Conservation (phyloP, 2,113 vertebrate genomes). For the Pomatorhinus ruficollis region DNA sequence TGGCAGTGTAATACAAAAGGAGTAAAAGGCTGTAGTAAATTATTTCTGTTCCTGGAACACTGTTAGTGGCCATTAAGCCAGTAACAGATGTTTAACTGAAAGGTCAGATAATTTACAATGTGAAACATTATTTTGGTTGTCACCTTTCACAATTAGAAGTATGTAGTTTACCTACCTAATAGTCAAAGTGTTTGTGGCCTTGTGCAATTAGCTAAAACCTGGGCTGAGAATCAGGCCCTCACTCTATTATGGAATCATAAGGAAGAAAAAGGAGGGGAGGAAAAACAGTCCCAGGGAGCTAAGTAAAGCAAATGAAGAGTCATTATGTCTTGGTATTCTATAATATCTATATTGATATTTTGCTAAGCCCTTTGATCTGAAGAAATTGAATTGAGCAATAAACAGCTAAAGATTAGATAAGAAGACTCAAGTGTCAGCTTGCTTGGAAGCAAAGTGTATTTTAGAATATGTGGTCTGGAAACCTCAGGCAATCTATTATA, state of each 20-base stretch:
- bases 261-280: not conserved
- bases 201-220: not conserved
- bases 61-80: not conserved
- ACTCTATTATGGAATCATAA: not conserved
- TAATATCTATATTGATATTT: not conserved
- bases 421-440: not conserved
- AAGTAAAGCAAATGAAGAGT: not conserved
- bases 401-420: not conserved
- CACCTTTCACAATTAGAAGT: not conserved
- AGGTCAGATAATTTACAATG: slow-evolving; percentile 18
- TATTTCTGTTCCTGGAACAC: not conserved
- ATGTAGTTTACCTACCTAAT: not conserved
- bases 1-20: not conserved
- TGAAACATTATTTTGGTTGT: not conserved
- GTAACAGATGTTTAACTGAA: not conserved
- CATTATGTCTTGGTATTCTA: not conserved
- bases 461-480: not conserved
- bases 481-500: not conserved
- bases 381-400: not conserved
- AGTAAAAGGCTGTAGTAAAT: not conserved
- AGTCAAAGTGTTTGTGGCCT: not conserved
- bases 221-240: not conserved
- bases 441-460: not conserved
- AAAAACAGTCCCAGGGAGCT: not conserved
- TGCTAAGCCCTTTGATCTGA: not conserved